Percentiles rank a stretch among this genome's conserved stretches.
Conservation (phyloP, 2,888 invertebrate genomes). For the Lucinisca nassula region DNA sequence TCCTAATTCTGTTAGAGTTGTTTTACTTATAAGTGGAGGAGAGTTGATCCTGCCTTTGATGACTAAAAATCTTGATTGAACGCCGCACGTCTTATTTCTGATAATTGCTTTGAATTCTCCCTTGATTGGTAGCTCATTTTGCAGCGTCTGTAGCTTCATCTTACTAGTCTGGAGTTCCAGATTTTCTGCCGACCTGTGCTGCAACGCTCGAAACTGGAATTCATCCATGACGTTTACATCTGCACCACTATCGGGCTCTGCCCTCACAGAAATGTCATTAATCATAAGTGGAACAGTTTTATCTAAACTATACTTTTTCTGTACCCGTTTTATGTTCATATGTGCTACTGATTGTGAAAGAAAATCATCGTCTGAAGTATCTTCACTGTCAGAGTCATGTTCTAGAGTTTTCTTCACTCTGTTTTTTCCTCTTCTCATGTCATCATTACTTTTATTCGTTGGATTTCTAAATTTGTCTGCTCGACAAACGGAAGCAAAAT, state of each 20-base stretch:
- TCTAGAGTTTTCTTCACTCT: too few species aligned
- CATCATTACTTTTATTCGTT: too few species aligned
- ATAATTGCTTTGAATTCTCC: not conserved
- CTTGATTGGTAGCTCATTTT: not conserved
- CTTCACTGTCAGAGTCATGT: too few species aligned
- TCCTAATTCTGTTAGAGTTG: not conserved
- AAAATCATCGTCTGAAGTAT: too few species aligned
- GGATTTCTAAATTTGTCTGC: too few species aligned
- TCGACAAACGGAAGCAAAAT: too few species aligned
- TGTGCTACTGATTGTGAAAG: too few species aligned
- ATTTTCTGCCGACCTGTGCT: not conserved
- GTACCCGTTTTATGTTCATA: too few species aligned
- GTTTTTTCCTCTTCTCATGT: too few species aligned
- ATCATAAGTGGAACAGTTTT: not conserved
- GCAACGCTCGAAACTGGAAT: slow-evolving; percentile 1
- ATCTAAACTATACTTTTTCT: not conserved
- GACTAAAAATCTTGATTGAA: not conserved
- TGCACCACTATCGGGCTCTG: not conserved
- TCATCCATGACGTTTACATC: slow-evolving; percentile 12
- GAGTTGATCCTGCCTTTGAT: slow-evolving; percentile 1
- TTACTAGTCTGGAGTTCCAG: not conserved
- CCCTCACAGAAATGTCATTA: not conserved
- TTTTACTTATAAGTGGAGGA: not conserved
- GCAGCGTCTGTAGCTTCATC: not conserved
- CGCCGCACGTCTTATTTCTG: slow-evolving; percentile 4